These are phyloP conservation scores for Chirona hameri DNA, from an alignment of 2,888 invertebrate species.

Conservation along the genomic window DNA sequence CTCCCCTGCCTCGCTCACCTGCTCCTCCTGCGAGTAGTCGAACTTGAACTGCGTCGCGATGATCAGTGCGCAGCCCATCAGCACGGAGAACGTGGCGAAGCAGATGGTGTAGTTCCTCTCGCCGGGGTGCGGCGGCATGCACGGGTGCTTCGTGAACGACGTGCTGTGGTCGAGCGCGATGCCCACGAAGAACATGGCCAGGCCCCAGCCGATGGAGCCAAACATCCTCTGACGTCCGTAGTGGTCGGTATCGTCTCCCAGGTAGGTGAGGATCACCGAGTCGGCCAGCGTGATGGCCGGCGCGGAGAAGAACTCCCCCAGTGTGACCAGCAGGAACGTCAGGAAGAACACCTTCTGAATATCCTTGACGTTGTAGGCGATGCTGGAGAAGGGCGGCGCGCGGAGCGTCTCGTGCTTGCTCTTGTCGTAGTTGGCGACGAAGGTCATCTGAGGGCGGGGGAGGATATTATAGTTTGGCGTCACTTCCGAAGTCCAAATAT, in stretches of 20 bases:
- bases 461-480: background rate
- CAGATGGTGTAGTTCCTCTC: constrained; percentile 99
- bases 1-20: background rate
- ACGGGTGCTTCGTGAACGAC: constrained; percentile 77
- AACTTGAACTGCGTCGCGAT: constrained; percentile 72
- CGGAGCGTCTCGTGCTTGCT: constrained; percentile 69
- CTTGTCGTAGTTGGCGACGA: constrained; percentile 70
- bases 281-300: constrained; percentile 92
- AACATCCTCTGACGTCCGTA: constrained; percentile 98
- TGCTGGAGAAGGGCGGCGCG: constrained; percentile 85
- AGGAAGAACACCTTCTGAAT: constrained; percentile 96
- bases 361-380: constrained; percentile 81
- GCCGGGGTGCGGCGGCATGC: constrained; percentile 70
- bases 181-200: constrained; percentile 98
- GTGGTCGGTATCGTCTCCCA: constrained; percentile 53
- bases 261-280: constrained; percentile 58
- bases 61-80: constrained; percentile 92
- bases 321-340: constrained; percentile 81
- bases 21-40: constrained; percentile 36
- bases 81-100: constrained; percentile 93
- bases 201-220: constrained; percentile 95
- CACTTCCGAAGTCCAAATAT: background rate
- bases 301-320: constrained; percentile 96
- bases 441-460: constrained; percentile 45
- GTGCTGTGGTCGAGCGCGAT: constrained; percentile 95